These are phyloP conservation scores for Catostomus latipinnis DNA, from an alignment of 2,797 vertebrate species.

Conservation along the genomic window DNA sequence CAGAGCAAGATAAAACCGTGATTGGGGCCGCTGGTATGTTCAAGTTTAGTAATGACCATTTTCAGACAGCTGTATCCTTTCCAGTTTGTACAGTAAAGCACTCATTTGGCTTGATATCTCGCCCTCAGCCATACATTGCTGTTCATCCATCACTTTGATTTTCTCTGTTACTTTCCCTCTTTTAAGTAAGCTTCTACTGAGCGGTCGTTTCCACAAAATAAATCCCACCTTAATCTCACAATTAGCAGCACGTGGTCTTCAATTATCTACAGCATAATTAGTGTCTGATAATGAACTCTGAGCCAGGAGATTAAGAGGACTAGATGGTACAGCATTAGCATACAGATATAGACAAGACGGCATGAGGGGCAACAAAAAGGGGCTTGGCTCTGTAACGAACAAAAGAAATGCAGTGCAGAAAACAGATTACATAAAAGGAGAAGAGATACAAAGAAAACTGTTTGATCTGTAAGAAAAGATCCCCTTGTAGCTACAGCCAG, in stretches of 20 bases:
- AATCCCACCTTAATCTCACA: slow-evolving; percentile 61
- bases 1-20: slow-evolving; percentile 10
- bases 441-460: neutral
- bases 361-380: neutral
- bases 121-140: slow-evolving; percentile 3
- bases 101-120: slow-evolving; percentile 8
- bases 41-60: neutral
- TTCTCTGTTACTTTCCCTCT: neutral
- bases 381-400: neutral
- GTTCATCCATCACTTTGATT: slow-evolving; percentile 22
- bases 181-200: slow-evolving; percentile 30
- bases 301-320: slow-evolving; percentile 69
- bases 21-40: neutral
- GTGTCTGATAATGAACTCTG: slow-evolving; percentile 70
- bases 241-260: slow-evolving; percentile 67
- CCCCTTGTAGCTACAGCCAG: slow-evolving; percentile 8
- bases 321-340: slow-evolving; percentile 57
- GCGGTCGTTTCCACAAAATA: slow-evolving; percentile 53
- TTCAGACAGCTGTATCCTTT: slow-evolving; percentile 11
- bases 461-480: neutral
- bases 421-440: neutral
- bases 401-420: slow-evolving; percentile 20
- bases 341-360: slow-evolving; percentile 59
- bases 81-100: slow-evolving; percentile 1
- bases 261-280: slow-evolving; percentile 73